These are phyloP conservation scores for Brachirus orientalis DNA, from an alignment of 2,113 vertebrate species.

Conservation along the genomic window DNA sequence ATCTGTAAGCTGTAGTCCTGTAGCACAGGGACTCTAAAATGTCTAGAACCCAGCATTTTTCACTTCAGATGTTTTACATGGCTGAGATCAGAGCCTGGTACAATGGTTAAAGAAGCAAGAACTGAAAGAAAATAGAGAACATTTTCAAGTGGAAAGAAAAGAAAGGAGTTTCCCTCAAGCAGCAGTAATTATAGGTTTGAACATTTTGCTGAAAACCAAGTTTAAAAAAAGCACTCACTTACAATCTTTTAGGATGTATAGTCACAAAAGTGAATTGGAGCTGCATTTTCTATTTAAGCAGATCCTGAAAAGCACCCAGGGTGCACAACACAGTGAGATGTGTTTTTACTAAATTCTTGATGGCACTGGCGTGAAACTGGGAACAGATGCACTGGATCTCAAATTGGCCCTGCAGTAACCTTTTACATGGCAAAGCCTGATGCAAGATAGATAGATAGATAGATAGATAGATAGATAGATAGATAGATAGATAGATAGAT, in stretches of 20 bases:
- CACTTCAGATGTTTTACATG: constrained; percentile 40
- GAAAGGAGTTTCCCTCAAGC: constrained; percentile 26
- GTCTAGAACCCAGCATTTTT: constrained; percentile 40
- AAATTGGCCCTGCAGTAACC: constrained; percentile 60
- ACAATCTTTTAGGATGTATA: constrained; percentile 18
- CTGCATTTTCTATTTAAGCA: neutral
- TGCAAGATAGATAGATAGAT: constrained; percentile 22
- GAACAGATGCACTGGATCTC: constrained; percentile 59
- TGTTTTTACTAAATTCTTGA: constrained; percentile 45
- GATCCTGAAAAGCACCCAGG: constrained; percentile 1
- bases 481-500: no score
- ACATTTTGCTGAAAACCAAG: constrained; percentile 24
- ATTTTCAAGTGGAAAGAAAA: constrained; percentile 27
- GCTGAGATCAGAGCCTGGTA: no score
- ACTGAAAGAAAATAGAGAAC: neutral
- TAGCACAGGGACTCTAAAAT: constrained; percentile 40
- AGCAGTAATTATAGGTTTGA: constrained; percentile 38
- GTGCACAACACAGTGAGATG: constrained; percentile 29
- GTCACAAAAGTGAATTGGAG: constrained; percentile 2
- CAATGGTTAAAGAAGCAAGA: constrained; percentile 1
- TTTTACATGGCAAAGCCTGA: constrained; percentile 57
- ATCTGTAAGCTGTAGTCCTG: constrained; percentile 39
- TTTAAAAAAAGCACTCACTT: constrained; percentile 2
- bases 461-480: no score
- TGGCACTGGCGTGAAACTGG: constrained; percentile 60